Evolutionary conservation across 53 echinoderm and acorn worm genomes (phyloP).

Genomic region (Arbacia lixula): DNA sequence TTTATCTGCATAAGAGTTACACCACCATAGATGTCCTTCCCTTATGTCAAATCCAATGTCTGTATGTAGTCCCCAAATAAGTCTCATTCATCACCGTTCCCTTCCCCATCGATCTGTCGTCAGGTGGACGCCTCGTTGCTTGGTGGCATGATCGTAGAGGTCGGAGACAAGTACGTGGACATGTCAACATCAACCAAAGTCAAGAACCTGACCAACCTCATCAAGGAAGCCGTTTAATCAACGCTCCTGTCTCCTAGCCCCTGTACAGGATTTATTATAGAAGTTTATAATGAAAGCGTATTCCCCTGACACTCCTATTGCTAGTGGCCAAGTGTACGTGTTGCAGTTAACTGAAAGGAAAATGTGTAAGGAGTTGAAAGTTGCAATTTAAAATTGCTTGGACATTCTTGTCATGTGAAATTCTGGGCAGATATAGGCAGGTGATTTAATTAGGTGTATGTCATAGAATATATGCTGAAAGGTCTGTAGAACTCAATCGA

Average conservation of each 20-base stretch:
- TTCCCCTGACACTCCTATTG: neutral
- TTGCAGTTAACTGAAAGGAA: too few species aligned
- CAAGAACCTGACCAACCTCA: conserved; percentile 83
- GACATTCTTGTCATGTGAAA: too few species aligned
- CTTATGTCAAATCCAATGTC: too few species aligned
- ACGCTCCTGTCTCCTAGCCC: neutral
- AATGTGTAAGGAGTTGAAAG: too few species aligned
- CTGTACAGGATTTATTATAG: conserved; percentile 28
- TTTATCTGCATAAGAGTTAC: too few species aligned
- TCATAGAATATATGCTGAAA: too few species aligned
- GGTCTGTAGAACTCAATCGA: too few species aligned
- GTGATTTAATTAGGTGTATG: too few species aligned
- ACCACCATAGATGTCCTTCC: too few species aligned
- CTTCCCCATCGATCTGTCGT: neutral
- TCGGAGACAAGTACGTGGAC: conserved; percentile 97
- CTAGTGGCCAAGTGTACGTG: too few species aligned
- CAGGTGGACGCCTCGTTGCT: conserved; percentile 86
- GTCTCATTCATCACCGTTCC: neutral
- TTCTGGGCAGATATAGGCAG: too few species aligned
- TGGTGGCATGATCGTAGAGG: conserved; percentile 93
- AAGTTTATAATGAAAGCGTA: conserved; percentile 28
- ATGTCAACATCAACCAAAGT: conserved; percentile 95
- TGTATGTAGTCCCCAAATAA: neutral
- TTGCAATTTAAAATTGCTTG: too few species aligned
- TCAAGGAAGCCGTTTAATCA: conserved; percentile 74